These are phyloP conservation scores for Valencia hispanica DNA, from an alignment of 2,797 vertebrate species.

Conservation along the genomic window DNA sequence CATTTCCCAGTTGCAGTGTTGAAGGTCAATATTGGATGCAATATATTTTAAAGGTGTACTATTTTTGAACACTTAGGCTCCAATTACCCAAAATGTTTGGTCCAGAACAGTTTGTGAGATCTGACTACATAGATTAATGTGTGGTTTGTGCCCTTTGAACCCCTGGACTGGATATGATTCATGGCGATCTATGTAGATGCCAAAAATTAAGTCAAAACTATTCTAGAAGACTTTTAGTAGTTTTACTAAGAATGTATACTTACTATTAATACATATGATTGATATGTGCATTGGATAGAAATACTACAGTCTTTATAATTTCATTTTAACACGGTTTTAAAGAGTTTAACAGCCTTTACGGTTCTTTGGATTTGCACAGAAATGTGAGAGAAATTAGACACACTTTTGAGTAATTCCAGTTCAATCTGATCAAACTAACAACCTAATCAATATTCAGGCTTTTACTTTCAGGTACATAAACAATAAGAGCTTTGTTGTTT, in stretches of 20 bases:
- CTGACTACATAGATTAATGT: background rate
- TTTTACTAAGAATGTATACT: background rate
- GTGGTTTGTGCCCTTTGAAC: background rate
- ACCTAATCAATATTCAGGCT: too few species aligned
- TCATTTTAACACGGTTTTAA: background rate
- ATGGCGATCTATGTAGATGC: background rate
- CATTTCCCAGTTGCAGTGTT: background rate
- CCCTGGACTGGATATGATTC: background rate
- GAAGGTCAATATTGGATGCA: background rate
- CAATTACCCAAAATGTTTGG: background rate
- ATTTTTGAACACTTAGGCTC: background rate
- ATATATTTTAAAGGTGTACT: background rate
- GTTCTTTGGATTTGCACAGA: background rate
- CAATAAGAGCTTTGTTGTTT: too few species aligned
- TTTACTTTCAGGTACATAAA: too few species aligned
- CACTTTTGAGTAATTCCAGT: too few species aligned
- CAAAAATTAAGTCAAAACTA: background rate
- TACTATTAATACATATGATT: background rate
- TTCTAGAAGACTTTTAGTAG: background rate
- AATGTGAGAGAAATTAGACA: too few species aligned
- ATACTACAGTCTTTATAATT: background rate
- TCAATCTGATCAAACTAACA: too few species aligned
- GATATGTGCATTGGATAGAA: background rate
- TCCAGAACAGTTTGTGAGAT: conserved; percentile 1
- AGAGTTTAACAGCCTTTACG: background rate